These are phyloP conservation scores for Heliornis fulica DNA, from an alignment of 2,113 vertebrate genomes.

Conservation along the genomic window DNA sequence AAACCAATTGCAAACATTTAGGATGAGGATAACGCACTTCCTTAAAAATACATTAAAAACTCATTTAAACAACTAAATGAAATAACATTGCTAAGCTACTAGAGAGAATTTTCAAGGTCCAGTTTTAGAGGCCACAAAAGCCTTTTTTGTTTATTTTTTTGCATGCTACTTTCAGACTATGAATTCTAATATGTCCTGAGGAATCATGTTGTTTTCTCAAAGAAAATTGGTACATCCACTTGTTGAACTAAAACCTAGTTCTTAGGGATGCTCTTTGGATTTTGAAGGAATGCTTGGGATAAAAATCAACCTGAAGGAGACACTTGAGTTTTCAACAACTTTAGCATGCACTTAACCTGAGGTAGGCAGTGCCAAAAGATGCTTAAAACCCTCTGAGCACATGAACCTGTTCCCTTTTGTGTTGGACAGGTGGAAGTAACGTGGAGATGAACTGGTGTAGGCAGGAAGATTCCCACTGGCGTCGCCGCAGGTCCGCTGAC, in stretches of 20 bases:
- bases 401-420: not conserved
- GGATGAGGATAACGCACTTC: not conserved
- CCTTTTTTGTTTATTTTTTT: not conserved
- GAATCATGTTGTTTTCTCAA: not conserved
- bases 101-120: not conserved
- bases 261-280: not conserved
- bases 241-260: not conserved
- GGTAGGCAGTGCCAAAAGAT: not conserved
- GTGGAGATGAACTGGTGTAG: not conserved
- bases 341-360: not conserved
- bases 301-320: not conserved
- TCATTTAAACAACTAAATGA: not conserved
- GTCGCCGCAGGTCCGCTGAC: not conserved
- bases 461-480: not conserved
- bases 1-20: not conserved
- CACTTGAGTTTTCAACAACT: not conserved
- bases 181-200: not conserved
- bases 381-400: not conserved
- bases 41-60: not conserved
- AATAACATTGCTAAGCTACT: not conserved
- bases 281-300: not conserved
- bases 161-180: not conserved
- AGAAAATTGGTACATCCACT: not conserved
- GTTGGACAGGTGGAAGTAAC: not conserved
- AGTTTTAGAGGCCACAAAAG: not conserved